Evolutionary conservation across 2,113 vertebrate genomes (phyloP), one percentile per base, ranked within the genome.

Genomic region (Antechinus flavipes): DNA sequence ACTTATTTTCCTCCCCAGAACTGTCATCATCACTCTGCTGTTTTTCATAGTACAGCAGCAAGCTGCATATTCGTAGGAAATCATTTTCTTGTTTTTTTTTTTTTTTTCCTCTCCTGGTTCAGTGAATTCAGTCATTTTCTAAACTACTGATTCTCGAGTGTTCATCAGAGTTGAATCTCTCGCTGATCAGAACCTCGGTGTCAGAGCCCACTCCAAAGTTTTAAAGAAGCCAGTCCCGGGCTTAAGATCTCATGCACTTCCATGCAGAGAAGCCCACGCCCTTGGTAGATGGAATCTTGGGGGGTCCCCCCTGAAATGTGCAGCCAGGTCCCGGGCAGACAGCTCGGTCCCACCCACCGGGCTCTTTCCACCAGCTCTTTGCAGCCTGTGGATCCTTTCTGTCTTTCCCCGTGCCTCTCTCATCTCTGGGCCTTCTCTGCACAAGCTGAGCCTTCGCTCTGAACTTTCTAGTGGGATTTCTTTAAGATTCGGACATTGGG

Each of bases 171-270:
- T 90, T 54, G 92, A 52, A 25, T 84, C 91, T 56, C 61, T 23
- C 0, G 0, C 12, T 8, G n/a, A n/a, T 54, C 30, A 1, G 30
- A 3, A 58, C 0, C 25, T 52, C 56, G 0, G 0, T 2, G 26
- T 90, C 53, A 16, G 90, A 61, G 42, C 1, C 0, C 92, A 27
- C 91, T 14, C 3, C 3, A 16, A 10, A n/a, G 61, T 35, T n/a
- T n/a, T 76, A n/a, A 19, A 76, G 61, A 7, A n/a, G 61, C 35
- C 61, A n/a, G 35, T 5, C 14, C 56, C 19, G 1, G 35, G 35
- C 68, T 42, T 84, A 19, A 42, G 68, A 42, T 84, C n/a, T 42
- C n/a, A 16, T 8, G 4, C 23, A 35, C n/a, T 8, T 42, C 7
- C 68, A 22, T 8, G 7, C 6, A 16, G 16, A 19, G 68, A 68